Evolutionary conservation across 1,140 invertebrate species (phyloP).

Genomic region (Cheumatopsyche charites): DNA sequence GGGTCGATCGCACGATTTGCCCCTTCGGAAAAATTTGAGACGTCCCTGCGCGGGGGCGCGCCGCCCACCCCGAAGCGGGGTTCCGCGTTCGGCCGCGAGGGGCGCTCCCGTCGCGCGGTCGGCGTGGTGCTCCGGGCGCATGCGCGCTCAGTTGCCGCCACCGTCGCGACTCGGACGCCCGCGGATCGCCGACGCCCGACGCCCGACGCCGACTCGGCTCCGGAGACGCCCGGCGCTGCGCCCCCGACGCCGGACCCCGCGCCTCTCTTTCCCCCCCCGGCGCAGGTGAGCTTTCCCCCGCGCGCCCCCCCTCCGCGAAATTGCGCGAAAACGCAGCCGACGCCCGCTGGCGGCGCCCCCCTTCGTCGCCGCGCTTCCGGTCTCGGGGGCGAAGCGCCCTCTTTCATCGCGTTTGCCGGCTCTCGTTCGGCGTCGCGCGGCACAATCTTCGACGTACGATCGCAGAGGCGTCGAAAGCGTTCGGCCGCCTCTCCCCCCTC

Average conservation of each 20-base stretch:
- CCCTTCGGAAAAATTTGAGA: too few species aligned
- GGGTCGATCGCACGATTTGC: too few species aligned
- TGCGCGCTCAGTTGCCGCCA: constrained; percentile 63
- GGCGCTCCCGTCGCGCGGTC: constrained; percentile 48
- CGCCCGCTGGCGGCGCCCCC: neutral
- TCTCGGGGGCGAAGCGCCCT: neutral
- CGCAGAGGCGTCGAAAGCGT: too few species aligned
- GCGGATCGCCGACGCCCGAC: neutral
- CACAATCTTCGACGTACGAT: too few species aligned
- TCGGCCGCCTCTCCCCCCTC: too few species aligned
- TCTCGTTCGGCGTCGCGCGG: neutral
- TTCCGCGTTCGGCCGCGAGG: neutral
- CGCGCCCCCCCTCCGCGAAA: constrained; percentile 30
- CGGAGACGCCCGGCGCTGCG: constrained; percentile 59
- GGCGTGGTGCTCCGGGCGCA: constrained; percentile 56
- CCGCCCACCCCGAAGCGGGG: neutral
- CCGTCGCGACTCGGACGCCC: constrained; percentile 53
- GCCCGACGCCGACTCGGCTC: constrained; percentile 48
- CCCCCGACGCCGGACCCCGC: constrained; percentile 59
- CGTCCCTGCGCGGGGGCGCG: too few species aligned
- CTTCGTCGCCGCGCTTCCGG: neutral
- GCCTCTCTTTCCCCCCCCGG: constrained; percentile 59
- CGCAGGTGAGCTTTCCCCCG: constrained; percentile 7
- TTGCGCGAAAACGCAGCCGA: constrained; percentile 1
- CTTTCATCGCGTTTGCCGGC: neutral